A percentile compares a stretch with the other conserved stretches of the same genome.
phyloP scores from a whole-genome alignment of 1,140 invertebrate species.

The Heliconius nattereri region DNA sequence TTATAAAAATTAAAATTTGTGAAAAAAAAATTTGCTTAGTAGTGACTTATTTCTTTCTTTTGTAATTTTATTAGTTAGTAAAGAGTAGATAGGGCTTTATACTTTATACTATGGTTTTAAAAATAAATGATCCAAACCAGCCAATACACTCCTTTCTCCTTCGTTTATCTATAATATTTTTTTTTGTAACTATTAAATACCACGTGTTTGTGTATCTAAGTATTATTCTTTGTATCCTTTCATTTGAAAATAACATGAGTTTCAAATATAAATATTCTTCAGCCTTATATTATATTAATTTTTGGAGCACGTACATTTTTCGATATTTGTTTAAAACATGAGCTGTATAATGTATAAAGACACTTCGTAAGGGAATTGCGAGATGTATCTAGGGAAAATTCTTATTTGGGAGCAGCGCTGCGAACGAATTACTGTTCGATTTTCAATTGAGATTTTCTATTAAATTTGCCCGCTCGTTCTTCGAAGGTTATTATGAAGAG shows the following conservation, averaged over 20 bases:
- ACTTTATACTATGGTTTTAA: too few relatives aligned
- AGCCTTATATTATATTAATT: constrained; percentile 24
- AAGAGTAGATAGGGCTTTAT: not conserved
- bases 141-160: too few relatives aligned
- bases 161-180: too few relatives aligned
- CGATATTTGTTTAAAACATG: constrained; percentile 37
- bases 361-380: constrained; percentile 37
- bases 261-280: not conserved
- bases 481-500: constrained; percentile 18
- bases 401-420: constrained; percentile 39
- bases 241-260: constrained; percentile 2
- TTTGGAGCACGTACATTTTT: constrained; percentile 31
- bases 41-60: not conserved
- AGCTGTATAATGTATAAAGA: constrained; percentile 36
- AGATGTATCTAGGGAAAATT: constrained; percentile 48
- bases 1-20: not conserved
- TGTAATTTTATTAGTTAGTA: not conserved
- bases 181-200: too few relatives aligned
- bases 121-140: too few relatives aligned
- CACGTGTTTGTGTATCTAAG: not conserved
- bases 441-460: constrained; percentile 59
- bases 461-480: constrained; percentile 44
- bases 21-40: not conserved
- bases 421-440: constrained; percentile 54
- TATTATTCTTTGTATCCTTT: not conserved